phyloP scores from a whole-genome alignment of 92 coral and sea anemone species.

The Heteractis magnifica region DNA sequence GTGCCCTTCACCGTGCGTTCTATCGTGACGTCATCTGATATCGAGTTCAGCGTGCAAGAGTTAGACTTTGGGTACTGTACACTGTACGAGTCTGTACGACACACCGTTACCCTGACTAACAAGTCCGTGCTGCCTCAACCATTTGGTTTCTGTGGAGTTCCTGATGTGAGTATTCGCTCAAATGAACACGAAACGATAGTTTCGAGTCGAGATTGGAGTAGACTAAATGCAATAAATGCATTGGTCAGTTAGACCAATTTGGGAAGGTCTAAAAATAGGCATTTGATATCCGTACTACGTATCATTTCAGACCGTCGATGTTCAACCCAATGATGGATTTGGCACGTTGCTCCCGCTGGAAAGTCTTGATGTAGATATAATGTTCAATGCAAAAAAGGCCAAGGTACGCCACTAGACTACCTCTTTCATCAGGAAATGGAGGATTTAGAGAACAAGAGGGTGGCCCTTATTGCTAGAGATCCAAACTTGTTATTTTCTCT shows the following conservation, averaged over 20 bases:
- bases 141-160: conserved; percentile 96
- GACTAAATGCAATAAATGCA: too few relatives aligned
- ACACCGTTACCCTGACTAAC: conserved; percentile 81
- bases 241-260: too few relatives aligned
- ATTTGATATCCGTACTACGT: not conserved
- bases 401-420: conserved; percentile 47
- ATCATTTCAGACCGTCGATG: conserved; percentile 80
- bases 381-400: conserved; percentile 96
- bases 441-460: conserved; percentile 35
- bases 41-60: conserved; percentile 74
- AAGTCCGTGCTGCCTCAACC: conserved; percentile 90
- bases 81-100: conserved; percentile 83
- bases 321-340: conserved; percentile 99
- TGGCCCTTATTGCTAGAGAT: conserved; percentile 51
- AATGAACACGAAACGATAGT: too few relatives aligned
- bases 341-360: conserved; percentile 96
- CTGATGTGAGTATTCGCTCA: conserved; percentile 65
- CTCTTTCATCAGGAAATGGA: not conserved
- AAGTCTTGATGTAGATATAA: conserved; percentile 84
- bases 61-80: conserved; percentile 94
- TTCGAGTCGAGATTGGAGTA: too few relatives aligned
- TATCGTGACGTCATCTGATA: conserved; percentile 92
- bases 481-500: too few relatives aligned
- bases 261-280: too few relatives aligned
- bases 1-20: conserved; percentile 87